Evolutionary conservation across 2,113 vertebrate genomes (phyloP).

Genomic region (Microtus montanus): DNA sequence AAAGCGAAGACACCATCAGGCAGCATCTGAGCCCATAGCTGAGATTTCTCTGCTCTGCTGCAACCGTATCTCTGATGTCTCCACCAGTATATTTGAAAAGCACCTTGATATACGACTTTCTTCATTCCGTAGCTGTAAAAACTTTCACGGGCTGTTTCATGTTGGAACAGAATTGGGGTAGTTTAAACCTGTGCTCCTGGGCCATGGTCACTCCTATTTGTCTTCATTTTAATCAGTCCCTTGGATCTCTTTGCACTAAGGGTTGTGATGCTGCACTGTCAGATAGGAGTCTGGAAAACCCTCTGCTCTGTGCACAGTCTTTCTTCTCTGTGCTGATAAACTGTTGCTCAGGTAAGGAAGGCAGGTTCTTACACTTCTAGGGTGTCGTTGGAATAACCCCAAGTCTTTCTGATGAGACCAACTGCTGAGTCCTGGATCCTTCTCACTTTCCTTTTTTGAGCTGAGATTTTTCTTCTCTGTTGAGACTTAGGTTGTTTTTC

Average conservation of each 20-base stretch:
- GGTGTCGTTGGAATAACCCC: neutral
- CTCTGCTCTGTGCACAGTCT: neutral
- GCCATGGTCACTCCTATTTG: neutral
- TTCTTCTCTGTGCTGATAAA: rapidly evolving
- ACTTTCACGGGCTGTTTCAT: neutral
- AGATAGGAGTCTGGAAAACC: too few relatives aligned
- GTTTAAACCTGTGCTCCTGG: neutral
- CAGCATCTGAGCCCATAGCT: neutral
- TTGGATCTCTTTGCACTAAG: neutral
- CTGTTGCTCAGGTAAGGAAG: too few relatives aligned
- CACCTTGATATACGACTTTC: neutral
- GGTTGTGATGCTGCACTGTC: neutral
- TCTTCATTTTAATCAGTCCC: neutral
- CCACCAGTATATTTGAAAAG: neutral
- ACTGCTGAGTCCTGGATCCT: neutral
- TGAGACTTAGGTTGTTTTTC: neutral
- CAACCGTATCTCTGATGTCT: neutral
- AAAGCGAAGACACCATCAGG: neutral
- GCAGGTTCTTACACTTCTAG: neutral
- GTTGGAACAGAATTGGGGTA: neutral
- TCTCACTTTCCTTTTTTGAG: too few relatives aligned
- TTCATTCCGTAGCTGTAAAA: neutral
- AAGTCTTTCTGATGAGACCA: neutral
- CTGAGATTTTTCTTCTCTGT: neutral
- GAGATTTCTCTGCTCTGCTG: neutral